Conservation (phyloP, 92 coral and sea anemone genomes). For the Epizoanthus illoricatus region DNA sequence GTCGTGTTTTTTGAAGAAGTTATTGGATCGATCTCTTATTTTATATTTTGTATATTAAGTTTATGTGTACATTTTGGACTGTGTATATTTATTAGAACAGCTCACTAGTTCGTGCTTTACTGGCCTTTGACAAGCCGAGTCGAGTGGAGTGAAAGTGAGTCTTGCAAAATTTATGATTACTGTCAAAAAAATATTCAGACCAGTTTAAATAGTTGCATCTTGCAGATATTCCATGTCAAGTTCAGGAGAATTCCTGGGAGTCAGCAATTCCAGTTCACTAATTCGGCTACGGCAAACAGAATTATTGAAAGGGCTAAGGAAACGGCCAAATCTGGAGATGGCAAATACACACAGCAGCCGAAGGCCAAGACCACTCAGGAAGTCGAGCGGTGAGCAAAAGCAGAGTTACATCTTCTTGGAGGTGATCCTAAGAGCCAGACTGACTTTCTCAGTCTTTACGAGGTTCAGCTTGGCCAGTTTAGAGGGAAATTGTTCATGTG, state of each 20-base stretch:
- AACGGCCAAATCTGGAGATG: background rate
- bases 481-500: background rate
- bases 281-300: background rate
- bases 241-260: background rate
- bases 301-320: background rate
- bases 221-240: background rate
- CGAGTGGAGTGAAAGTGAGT: background rate
- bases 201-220: background rate
- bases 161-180: background rate
- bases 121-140: background rate
- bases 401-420: background rate
- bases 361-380: background rate
- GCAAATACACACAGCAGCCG: background rate
- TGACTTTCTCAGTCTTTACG: background rate
- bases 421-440: background rate
- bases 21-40: no score
- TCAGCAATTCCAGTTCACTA: background rate
- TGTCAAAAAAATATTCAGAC: no score
- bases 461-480: slow-evolving; percentile 11
- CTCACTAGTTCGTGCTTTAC: background rate
- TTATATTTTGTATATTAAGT: no score
- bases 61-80: background rate
- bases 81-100: background rate
- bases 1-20: no score
- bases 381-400: background rate